Evolutionary conservation across 1,140 invertebrate genomes (phyloP), one percentile per base, ranked within the genome.

Genomic region (Aporrectodea caliginosa): DNA sequence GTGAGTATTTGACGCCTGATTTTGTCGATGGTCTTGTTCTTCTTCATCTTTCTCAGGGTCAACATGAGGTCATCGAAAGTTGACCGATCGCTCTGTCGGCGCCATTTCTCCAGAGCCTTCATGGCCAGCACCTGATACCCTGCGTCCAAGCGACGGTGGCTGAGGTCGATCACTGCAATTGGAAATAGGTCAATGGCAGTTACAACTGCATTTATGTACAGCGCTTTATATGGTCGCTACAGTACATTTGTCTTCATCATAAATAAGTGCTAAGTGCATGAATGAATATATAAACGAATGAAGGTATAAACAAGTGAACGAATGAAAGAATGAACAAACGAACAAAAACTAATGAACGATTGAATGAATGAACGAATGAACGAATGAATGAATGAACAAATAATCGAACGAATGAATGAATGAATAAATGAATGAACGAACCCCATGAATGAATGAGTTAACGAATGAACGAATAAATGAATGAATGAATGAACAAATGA

Each of bases 31-130:
- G 83, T 81, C 0, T 79, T 68, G 35, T 77, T 72, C 78, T 82
- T 84, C 69, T 80, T 75, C 30, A 84, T 82, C 31, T 35, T 82
- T 58, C 81, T 82, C 12, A 84, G 78, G 12, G 83, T 82, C 29
- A 75, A 35, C 29, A 83, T 78, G 1, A 85, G 79, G 0, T 81
- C 76, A 12, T 77, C 78, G 12, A 83, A 72, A 1, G 84, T 81
- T 0, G 83, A 83, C 35, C 77, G 72, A 29, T 81, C 75, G 43
- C 83, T 84, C 0, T 84, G 79, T 70, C 82, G 81, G 12, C 81
- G 82, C 84, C 84, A 85, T 73, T 84, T 83, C 69, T 83, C 83
- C 69, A 84, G 70, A 35, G 81, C 80, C 35, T 82, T 83, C 29
- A 82, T 68, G 16, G 82, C 82, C 2, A 83, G 73, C 0, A 78